Evolutionary conservation across 2,888 invertebrate species (phyloP), one percentile per base, ranked within the genome.

Genomic region (Noctua janthe): DNA sequence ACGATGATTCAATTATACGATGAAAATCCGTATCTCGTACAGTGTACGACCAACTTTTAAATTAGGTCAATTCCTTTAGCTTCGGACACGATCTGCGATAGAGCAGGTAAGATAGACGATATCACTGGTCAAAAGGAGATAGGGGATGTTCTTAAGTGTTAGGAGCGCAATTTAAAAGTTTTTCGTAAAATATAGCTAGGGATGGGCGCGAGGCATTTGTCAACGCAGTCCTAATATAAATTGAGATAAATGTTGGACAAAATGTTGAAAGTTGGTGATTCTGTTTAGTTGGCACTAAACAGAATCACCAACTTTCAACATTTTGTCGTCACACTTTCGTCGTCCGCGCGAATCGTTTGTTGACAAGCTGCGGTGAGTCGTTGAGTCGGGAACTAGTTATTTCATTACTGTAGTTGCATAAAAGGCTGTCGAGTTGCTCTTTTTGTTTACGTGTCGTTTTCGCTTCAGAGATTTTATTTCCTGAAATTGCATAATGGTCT

Each of bases 151-250:
- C 78, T 71, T 80, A 80, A 88, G 82, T 88, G 88, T 76, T 78
- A 78, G 79, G 70, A 81, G 76, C 81, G 83, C 84, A 85, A 89
- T 88, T 90, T 87, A 88, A 86, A 89, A 88, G 86, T 90, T 90
- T 76, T 29, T 74, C 73, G 80, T 83, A 85, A 81, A 82, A 86
- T 84, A 81, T 72, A 80, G 81, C 75, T 64, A 69, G 70, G 82
- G 82, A 71, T 80, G 84, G 81, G 78, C 54, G 77, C 62, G 54
- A 85, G n/a, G 59, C 77, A 89, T 89, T 86, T 87, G 80, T 86
- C 80, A 78, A 75, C 66, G 66, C 43, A 78, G 54, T 77, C 59
- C 72, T 78, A 81, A 87, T 82, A 82, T 79, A 86, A 85, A 89
- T 84, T 76, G 87, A 87, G 87, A 87, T 80, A 79, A 84, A 84